These are phyloP conservation scores for Lophochroa leadbeateri DNA, from an alignment of 2,113 vertebrate species.

Conservation along the genomic window DNA sequence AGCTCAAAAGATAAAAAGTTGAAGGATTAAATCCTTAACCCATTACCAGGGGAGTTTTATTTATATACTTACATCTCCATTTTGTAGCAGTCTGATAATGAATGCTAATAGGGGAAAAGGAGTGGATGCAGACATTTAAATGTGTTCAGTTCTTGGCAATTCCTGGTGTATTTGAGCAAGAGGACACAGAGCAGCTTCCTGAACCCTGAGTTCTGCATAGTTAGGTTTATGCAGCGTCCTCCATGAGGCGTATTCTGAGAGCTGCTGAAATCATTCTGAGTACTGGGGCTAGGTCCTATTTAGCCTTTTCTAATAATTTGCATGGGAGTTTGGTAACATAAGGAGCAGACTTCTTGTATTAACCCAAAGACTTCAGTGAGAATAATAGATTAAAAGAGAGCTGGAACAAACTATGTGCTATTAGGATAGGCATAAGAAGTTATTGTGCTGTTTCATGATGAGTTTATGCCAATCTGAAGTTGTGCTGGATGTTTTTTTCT, in stretches of 20 bases:
- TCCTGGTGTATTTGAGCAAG: not conserved
- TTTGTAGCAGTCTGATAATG: not conserved
- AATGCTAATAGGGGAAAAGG: not conserved
- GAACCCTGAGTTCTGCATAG: not conserved
- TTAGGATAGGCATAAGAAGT: not conserved
- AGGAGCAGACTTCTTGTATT: not conserved
- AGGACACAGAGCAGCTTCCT: not conserved
- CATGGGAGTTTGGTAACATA: not conserved
- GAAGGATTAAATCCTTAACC: slow-evolving; percentile 1
- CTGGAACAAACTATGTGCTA: not conserved
- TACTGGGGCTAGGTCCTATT: not conserved
- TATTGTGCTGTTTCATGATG: not conserved
- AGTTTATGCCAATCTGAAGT: not conserved
- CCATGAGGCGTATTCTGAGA: not conserved
- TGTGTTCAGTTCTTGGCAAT: not conserved
- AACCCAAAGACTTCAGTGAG: not conserved
- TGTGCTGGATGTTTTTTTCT: not conserved
- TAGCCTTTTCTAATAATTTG: not conserved
- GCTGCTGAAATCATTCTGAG: not conserved
- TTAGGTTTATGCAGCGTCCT: not conserved
- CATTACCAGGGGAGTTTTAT: not conserved
- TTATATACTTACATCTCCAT: not conserved
- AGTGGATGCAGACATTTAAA: not conserved
- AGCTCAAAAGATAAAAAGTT: slow-evolving; percentile 14
- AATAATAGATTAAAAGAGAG: not conserved